Percentiles rank a stretch among this genome's conserved stretches.
Conservation (phyloP, 1,140 invertebrate genomes). For the Epicauta chinensis region DNA sequence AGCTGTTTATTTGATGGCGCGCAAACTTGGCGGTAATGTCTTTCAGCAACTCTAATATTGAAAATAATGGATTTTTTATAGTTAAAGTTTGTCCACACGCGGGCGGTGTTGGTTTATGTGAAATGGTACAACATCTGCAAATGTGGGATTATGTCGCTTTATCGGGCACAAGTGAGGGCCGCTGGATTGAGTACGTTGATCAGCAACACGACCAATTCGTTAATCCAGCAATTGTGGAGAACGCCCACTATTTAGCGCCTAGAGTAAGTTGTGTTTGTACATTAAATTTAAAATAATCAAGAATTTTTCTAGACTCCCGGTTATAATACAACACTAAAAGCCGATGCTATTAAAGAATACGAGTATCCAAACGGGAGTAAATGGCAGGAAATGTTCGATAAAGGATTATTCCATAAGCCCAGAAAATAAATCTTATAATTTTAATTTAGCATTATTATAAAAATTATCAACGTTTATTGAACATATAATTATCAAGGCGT, state of each 20-base stretch:
- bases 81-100: slow-evolving; percentile 91
- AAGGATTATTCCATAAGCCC: slow-evolving; percentile 39
- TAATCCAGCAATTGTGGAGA: slow-evolving; percentile 59
- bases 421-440: slow-evolving; percentile 22
- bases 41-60: not conserved
- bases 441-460: slow-evolving; percentile 3
- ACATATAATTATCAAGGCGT: slow-evolving; percentile 35
- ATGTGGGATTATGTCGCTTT: slow-evolving; percentile 79
- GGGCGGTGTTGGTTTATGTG: slow-evolving; percentile 86
- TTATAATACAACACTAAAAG: slow-evolving; percentile 72
- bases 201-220: slow-evolving; percentile 83
- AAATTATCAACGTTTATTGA: slow-evolving; percentile 18
- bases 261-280: slow-evolving; percentile 45
- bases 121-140: slow-evolving; percentile 89
- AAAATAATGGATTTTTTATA: slow-evolving; percentile 43
- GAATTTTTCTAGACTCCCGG: slow-evolving; percentile 56
- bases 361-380: slow-evolving; percentile 67
- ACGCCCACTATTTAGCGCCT: slow-evolving; percentile 69
- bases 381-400: slow-evolving; percentile 61
- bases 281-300: not conserved
- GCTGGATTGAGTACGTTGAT: slow-evolving; percentile 81
- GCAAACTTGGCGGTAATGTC: slow-evolving; percentile 59
- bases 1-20: slow-evolving; percentile 82
- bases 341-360: slow-evolving; percentile 58
- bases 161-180: slow-evolving; percentile 59